Evolutionary conservation across 2,797 vertebrate genomes (phyloP).

Genomic region (Corythornis leucogaster): DNA sequence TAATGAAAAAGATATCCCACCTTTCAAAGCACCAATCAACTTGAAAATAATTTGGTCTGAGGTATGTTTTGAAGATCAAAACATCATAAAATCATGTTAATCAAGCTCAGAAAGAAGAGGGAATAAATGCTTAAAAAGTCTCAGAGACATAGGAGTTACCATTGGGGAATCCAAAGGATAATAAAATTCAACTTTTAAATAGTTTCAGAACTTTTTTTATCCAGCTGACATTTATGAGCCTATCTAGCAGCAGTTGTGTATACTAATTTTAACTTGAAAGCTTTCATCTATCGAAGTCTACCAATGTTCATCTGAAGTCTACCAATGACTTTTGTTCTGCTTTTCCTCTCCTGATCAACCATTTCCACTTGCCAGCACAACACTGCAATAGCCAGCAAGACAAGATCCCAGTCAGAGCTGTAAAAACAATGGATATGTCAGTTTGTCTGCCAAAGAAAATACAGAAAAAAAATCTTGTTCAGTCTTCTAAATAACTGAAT

Average conservation of each 20-base stretch:
- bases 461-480: neutral
- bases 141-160: neutral
- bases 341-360: neutral
- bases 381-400: neutral
- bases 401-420: neutral
- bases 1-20: neutral
- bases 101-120: neutral
- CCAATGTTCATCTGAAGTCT: neutral
- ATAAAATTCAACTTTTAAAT: neutral
- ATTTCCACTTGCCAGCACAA: neutral
- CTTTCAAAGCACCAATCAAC: neutral
- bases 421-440: neutral
- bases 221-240: neutral
- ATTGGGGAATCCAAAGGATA: neutral
- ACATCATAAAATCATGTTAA: neutral
- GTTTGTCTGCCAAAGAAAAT: neutral
- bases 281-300: neutral
- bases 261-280: neutral
- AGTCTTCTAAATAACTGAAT: neutral
- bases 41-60: neutral
- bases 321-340: neutral
- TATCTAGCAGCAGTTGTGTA: neutral
- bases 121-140: neutral
- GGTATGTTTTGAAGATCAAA: neutral
- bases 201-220: neutral